Conservation (phyloP, 2,797 vertebrate species). For the Prunella strophiata region DNA sequence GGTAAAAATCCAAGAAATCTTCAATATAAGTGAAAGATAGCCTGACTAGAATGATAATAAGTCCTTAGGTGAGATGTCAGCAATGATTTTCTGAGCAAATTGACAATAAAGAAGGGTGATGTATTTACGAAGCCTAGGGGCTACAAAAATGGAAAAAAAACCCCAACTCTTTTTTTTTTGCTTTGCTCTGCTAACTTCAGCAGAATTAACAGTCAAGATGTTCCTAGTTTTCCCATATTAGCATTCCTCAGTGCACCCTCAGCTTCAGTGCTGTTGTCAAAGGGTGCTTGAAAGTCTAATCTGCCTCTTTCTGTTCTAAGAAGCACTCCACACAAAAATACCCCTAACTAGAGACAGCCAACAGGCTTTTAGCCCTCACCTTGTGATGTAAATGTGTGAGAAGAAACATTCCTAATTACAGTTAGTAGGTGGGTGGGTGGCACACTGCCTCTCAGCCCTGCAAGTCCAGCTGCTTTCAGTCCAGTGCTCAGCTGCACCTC, state of each 20-base stretch:
- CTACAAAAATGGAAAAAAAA: not conserved
- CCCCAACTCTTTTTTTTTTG: rapidly evolving
- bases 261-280: not conserved
- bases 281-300: constrained; percentile 38
- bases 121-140: constrained; percentile 8
- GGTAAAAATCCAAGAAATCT: constrained; percentile 46
- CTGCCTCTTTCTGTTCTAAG: constrained; percentile 34
- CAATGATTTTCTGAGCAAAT: not conserved
- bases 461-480: not conserved
- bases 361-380: constrained; percentile 13
- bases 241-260: not conserved
- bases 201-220: constrained; percentile 40
- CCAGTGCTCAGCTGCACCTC: not conserved
- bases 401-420: constrained; percentile 9
- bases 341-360: not conserved
- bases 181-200: constrained; percentile 27
- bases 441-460: not conserved
- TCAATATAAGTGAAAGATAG: constrained; percentile 3
- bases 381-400: not conserved
- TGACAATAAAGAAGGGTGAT: constrained; percentile 36
- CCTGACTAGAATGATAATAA: constrained; percentile 26
- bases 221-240: constrained; percentile 29
- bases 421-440: not conserved
- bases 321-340: constrained; percentile 41
- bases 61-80: constrained; percentile 33